Conservation (phyloP, 2,888 invertebrate species). For the Acheta domesticus region DNA sequence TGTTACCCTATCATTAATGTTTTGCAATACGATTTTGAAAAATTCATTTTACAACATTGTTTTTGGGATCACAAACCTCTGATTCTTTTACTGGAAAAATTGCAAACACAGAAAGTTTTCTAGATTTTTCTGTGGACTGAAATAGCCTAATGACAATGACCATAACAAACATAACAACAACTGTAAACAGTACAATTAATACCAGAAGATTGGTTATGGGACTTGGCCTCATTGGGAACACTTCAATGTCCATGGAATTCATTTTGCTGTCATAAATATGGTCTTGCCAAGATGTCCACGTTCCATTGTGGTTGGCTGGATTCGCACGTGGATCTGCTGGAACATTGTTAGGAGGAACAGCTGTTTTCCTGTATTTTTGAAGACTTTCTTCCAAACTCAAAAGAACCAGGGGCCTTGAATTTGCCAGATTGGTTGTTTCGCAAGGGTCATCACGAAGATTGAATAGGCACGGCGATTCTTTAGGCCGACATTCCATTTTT, state of each 20-base stretch:
- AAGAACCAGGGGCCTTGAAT: conserved; percentile 46
- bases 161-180: background rate
- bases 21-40: background rate
- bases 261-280: background rate
- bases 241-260: conserved; percentile 36
- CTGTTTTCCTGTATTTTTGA: conserved; percentile 47
- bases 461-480: conserved; percentile 46
- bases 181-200: conserved; percentile 12
- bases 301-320: conserved; percentile 54
- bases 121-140: background rate
- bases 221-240: conserved; percentile 20
- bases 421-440: conserved; percentile 50
- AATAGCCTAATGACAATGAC: background rate
- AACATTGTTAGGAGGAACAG: conserved; percentile 49
- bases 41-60: background rate
- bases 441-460: conserved; percentile 48
- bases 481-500: conserved; percentile 42
- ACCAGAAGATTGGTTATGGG: conserved; percentile 12
- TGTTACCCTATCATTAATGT: too few relatives aligned
- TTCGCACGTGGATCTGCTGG: conserved; percentile 51
- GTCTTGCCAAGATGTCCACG: conserved; percentile 60
- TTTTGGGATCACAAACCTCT: background rate
- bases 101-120: conserved; percentile 1
- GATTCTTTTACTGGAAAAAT: conserved; percentile 2
- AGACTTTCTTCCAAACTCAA: conserved; percentile 50